Evolutionary conservation across 2,888 invertebrate genomes (phyloP).

Genomic region (Sycophila texana): DNA sequence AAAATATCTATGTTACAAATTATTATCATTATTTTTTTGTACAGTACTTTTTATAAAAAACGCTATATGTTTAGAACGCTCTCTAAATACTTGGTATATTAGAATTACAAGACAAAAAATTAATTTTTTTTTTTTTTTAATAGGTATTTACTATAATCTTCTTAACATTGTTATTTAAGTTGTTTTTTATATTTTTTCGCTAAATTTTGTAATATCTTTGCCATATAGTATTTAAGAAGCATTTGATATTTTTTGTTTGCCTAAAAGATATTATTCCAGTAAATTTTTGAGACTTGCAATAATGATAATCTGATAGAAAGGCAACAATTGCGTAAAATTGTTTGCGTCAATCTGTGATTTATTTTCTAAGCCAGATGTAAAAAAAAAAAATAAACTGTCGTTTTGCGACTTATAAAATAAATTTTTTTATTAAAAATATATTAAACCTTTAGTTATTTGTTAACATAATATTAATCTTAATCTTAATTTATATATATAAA

Average conservation of each 20-base stretch:
- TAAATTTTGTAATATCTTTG: no score
- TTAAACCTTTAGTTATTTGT: background rate
- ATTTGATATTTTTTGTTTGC: background rate
- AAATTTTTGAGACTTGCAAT: slow-evolving; percentile 4
- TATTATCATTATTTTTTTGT: background rate
- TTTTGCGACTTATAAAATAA: slow-evolving; percentile 11
- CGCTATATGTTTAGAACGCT: background rate
- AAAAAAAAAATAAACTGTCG: background rate
- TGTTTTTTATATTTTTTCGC: no score
- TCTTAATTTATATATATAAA: no score
- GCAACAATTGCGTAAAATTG: slow-evolving; percentile 15
- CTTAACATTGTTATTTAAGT: no score
- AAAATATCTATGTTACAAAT: background rate
- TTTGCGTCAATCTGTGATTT: slow-evolving; percentile 11
- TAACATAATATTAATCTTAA: no score
- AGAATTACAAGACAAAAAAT: no score
- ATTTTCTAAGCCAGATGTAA: background rate
- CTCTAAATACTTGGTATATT: background rate
- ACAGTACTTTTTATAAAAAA: background rate
- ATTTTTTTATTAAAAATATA: background rate
- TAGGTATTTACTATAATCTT: no score
- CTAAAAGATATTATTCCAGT: background rate
- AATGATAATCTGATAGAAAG: background rate
- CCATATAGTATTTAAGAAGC: no score
- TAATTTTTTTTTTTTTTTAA: no score